Conservation (phyloP, 92 coral and sea anemone species). For the Chrysogorgia sp. region DNA sequence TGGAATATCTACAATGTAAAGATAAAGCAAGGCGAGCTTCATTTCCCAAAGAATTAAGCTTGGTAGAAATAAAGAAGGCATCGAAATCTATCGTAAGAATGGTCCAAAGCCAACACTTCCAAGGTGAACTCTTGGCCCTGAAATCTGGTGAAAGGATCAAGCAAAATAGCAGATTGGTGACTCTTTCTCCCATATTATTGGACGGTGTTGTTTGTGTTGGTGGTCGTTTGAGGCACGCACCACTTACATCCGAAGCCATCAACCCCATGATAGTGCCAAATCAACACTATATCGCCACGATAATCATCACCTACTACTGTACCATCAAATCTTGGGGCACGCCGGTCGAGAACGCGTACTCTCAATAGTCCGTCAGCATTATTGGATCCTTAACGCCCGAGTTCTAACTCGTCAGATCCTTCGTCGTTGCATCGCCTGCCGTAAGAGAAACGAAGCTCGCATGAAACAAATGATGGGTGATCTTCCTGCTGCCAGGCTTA, state of each 20-base stretch:
- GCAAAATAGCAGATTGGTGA: conserved; percentile 50
- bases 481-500: conserved; percentile 12
- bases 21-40: not conserved
- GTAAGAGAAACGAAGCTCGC: conserved; percentile 6
- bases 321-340: conserved; percentile 27
- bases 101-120: conserved; percentile 55
- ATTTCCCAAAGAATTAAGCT: conserved; percentile 6
- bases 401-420: conserved; percentile 20
- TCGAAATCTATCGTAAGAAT: conserved; percentile 37
- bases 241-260: conserved; percentile 53
- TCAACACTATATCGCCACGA: conserved; percentile 40
- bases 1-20: not conserved
- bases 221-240: conserved; percentile 61
- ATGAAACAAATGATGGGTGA: conserved; percentile 35
- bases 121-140: conserved; percentile 56
- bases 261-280: conserved; percentile 60
- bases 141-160: conserved; percentile 57
- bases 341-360: conserved; percentile 33
- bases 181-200: conserved; percentile 53
- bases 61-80: conserved; percentile 52
- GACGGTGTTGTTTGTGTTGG: conserved; percentile 60
- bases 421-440: conserved; percentile 10
- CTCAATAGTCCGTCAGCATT: conserved; percentile 12
- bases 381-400: conserved; percentile 27
- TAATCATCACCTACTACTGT: conserved; percentile 41